Conservation (phyloP, 2,888 invertebrate species). For the Pediacus dermestoides region DNA sequence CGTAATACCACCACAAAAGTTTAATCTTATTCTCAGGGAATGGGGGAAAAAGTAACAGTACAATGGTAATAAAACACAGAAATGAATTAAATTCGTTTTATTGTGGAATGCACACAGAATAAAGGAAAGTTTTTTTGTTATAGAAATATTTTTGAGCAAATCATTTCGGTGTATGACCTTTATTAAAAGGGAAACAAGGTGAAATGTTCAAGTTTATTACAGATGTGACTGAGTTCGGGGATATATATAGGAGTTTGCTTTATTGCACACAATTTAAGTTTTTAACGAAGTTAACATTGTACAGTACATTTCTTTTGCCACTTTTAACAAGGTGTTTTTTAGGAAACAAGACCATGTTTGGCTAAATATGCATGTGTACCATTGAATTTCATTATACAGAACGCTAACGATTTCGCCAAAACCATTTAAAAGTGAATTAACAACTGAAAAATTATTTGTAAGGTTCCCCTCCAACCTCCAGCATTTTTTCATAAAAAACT, state of each 20-base stretch:
- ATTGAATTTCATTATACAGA: too few species aligned
- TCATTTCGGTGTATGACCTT: conserved; percentile 41
- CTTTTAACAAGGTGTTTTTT: conserved; percentile 18
- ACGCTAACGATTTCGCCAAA: too few species aligned
- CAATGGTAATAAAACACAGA: conserved; percentile 34
- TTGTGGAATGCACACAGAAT: conserved; percentile 46
- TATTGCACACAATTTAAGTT: conserved; percentile 45
- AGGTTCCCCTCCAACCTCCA: too few species aligned
- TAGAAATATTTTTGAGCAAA: conserved; percentile 45
- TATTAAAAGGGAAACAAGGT: conserved; percentile 40
- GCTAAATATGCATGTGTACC: neutral
- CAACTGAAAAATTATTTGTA: too few species aligned
- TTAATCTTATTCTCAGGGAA: conserved; percentile 19
- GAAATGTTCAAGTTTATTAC: conserved; percentile 39
- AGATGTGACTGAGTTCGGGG: conserved; percentile 34
- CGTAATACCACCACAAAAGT: too few species aligned
- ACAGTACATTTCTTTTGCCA: conserved; percentile 17
- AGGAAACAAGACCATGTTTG: conserved; percentile 2
- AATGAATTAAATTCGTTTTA: conserved; percentile 42
- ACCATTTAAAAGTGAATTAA: too few species aligned
- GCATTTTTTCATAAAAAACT: too few species aligned
- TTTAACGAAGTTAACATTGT: conserved; percentile 44
- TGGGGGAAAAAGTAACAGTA: conserved; percentile 18
- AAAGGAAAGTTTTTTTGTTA: conserved; percentile 40
- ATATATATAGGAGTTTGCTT: conserved; percentile 35